A percentile compares a stretch with the other conserved stretches of the same genome.
These are phyloP conservation scores for Caenorhabditis sinica DNA, from an alignment of 2,888 invertebrate species.

Conservation along the genomic window DNA sequence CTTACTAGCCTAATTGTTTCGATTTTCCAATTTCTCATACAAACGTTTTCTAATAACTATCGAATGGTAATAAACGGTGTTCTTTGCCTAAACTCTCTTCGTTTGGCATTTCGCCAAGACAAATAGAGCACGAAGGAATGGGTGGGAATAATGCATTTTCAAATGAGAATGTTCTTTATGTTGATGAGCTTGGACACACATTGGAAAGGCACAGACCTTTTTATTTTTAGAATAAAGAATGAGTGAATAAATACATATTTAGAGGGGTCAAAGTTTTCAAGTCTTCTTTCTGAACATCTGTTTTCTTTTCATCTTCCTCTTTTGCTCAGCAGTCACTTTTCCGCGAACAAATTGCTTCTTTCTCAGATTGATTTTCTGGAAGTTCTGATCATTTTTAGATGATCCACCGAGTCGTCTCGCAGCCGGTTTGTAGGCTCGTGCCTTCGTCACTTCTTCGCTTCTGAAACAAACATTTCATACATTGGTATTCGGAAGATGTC, in stretches of 20 bases:
- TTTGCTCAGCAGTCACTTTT: constrained; percentile 72
- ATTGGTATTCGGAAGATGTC: not conserved
- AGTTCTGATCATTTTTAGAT: constrained; percentile 65
- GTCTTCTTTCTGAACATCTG: constrained; percentile 70
- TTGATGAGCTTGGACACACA: constrained; percentile 9
- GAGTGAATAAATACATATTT: constrained; percentile 5
- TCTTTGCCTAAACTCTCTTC: not conserved
- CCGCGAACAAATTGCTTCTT: constrained; percentile 75
- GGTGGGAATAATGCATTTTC: not conserved
- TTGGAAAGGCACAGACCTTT: not conserved
- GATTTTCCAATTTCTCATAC: constrained; percentile 1
- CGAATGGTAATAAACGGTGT: constrained; percentile 62
- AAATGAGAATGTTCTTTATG: constrained; percentile 3
- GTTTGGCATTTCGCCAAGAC: constrained; percentile 5
- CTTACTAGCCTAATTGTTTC: constrained; percentile 7
- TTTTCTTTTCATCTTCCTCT: constrained; percentile 72
- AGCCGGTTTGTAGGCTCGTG: constrained; percentile 56
- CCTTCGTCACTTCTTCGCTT: constrained; percentile 44
- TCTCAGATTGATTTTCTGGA: constrained; percentile 74
- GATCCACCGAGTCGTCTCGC: constrained; percentile 34
- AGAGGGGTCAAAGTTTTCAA: not conserved
- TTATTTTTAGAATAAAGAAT: not conserved
- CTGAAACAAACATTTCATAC: constrained; percentile 48
- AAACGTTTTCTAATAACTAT: constrained; percentile 52
- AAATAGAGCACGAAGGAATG: not conserved